Conservation (phyloP, 2,888 invertebrate genomes). For the Epinotia bilunana region DNA sequence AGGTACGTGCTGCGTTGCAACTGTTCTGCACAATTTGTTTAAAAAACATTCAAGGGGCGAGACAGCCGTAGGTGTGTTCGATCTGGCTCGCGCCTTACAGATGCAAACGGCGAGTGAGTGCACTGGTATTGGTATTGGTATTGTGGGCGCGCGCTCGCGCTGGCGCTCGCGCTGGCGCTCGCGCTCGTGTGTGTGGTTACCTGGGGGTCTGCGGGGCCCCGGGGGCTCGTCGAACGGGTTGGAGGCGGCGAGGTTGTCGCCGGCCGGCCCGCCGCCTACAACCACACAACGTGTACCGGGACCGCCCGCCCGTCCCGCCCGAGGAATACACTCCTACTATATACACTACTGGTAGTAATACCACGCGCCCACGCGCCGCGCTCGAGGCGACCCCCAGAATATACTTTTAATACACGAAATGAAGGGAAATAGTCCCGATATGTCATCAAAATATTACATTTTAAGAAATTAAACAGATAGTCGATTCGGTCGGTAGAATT, state of each 20-base stretch:
- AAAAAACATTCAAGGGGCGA: neutral
- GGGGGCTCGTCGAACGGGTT: conserved; percentile 94
- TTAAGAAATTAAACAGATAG: neutral
- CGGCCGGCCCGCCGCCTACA: conserved; percentile 82
- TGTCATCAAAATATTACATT: neutral
- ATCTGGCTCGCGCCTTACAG: neutral
- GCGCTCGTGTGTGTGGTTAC: conserved; percentile 60
- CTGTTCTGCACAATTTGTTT: neutral
- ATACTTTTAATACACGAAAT: neutral
- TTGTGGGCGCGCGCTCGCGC: neutral
- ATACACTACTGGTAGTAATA: neutral
- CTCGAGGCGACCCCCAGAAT: neutral
- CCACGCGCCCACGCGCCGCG: neutral
- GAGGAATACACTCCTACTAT: neutral
- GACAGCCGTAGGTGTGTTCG: neutral
- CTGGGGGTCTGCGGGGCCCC: conserved; percentile 82
- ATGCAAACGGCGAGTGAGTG: neutral
- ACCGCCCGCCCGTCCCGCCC: conserved; percentile 31
- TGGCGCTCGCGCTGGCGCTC: no score
- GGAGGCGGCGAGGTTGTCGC: conserved; percentile 92
- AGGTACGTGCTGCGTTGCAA: neutral
- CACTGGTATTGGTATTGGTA: neutral
- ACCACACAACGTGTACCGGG: conserved; percentile 62
- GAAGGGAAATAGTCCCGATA: neutral
- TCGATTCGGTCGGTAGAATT: conserved; percentile 24